Base-by-base conservation (phyloP, 2,888 invertebrate genomes). In the Criorhina ranunculi region DNA sequence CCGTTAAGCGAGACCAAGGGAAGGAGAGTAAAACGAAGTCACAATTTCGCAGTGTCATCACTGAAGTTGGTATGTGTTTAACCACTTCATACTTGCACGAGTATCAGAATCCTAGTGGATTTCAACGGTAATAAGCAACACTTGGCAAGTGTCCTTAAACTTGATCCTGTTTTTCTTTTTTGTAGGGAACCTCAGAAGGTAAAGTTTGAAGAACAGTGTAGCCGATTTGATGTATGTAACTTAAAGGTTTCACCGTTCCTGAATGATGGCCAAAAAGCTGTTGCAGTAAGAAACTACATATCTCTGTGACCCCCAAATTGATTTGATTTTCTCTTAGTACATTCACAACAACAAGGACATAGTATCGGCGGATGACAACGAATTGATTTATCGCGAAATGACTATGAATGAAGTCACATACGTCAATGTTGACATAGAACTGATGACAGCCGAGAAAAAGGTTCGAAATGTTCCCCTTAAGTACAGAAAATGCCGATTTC, bases 401-500 rank as follows among this genome's bases (percentile, higher is more conserved):
- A 86, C 64, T 1, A 40, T 37, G 0, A 86, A 87, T 3, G 73
- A 85, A 12, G 88, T 89, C 5, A 77, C 88, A 31, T 83, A 87
- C 7, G 67, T 90, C 0, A 88, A 89, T 11, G 33, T 90, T 0
- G 24, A 88, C 8, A 51, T 91, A 5, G 77, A 72, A 4, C 64
- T 89, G n/a, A 86, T 87, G 17, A 87, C 88, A 11, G 89, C 91
- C 0, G 91, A 90, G 62, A 69, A 55, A 0, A 89, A 89, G 55
- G 90, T 91, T 2, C 87, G 88, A 5, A 86, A 89, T 70, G 67
- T 91, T 17, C 91, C 91, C 0, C 88, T 90, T 15, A 86, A 88
- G 19, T 89, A 89, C 86, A 88, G 91, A 53, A 91, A 90, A 85
- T 91, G 91, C 78, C 90, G 90, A 31, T 91, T 90, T 53, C 67